These are phyloP conservation scores for Gymnoscelis rufifasciata DNA, from an alignment of 2,888 invertebrate species.

Conservation along the genomic window DNA sequence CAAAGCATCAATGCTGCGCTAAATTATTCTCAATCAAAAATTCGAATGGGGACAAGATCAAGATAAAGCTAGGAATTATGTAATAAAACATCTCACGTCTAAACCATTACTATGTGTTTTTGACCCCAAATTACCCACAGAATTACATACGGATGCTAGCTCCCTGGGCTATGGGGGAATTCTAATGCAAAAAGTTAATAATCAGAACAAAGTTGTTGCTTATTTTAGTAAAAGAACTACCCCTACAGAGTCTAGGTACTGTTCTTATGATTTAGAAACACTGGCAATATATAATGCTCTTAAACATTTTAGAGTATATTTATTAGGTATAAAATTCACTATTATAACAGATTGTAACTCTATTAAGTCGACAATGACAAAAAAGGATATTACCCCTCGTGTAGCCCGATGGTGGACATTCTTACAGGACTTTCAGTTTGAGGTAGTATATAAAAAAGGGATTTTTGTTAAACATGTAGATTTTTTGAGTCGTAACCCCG, in stretches of 20 bases:
- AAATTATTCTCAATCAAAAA: too few species aligned
- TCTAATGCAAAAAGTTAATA: constrained; percentile 33
- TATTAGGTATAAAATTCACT: constrained; percentile 32
- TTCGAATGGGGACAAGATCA: constrained; percentile 5
- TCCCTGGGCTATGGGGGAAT: constrained; percentile 37
- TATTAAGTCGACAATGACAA: constrained; percentile 24
- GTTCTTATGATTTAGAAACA: constrained; percentile 41
- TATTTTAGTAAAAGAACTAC: constrained; percentile 23
- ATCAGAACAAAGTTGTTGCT: constrained; percentile 30
- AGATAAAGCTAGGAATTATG: neutral
- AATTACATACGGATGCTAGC: constrained; percentile 33
- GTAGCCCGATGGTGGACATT: constrained; percentile 32
- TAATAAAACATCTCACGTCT: constrained; percentile 25
- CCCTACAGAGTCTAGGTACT: constrained; percentile 29
- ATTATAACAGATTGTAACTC: constrained; percentile 29
- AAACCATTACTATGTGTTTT: constrained; percentile 30
- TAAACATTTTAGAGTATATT: constrained; percentile 42
- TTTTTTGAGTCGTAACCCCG: constrained; percentile 30
- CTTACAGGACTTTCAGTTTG: constrained; percentile 30
- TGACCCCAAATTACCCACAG: constrained; percentile 25
- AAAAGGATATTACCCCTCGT: constrained; percentile 28
- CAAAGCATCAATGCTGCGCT: too few species aligned
- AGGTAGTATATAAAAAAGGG: constrained; percentile 28
- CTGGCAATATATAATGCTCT: constrained; percentile 35
- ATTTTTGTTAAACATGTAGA: constrained; percentile 29